Evolutionary conservation across 2,888 invertebrate genomes (phyloP), one percentile per base, ranked within the genome.

Genomic region (Lampropteryx suffumata): DNA sequence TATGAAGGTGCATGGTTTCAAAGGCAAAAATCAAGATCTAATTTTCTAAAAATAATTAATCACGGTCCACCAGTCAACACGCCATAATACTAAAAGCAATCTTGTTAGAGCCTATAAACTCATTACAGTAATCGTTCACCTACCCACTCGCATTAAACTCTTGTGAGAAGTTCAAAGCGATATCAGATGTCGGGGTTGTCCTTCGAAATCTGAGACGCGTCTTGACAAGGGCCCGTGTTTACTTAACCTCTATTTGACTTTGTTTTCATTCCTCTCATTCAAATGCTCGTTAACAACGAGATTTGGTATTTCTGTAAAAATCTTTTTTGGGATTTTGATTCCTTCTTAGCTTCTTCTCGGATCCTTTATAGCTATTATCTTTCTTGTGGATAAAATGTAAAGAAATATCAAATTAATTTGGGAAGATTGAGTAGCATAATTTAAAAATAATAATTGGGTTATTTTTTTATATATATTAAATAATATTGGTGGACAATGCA

Each of bases 121-220:
- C 64, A 68, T 71, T 71, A 67, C 57, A 61, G 57, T 65, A 67
- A 64, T 64, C 62, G 55, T 47, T 44, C 56, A 55, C 56, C 57
- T 60, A 57, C 54, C 62, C 60, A 62, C 61, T 57, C 55, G 55
- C 56, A 49, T 64, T 64, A 57, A 62, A 65, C 45, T 62, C 66
- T 67, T 67, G 61, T 61, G 62, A 66, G 69, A 70, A 69, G 62
- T 67, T 69, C 62, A 67, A 70, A 73, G 68, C 61, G 57, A 50
- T 75, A 74, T 76, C 71, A 68, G 66, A 76, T 72, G 67, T 74
- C 74, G 69, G 71, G 71, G 74, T 74, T 76, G 72, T 74, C 71
- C 66, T 62, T 56, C 60, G 66, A 56, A 65, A 62, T 63, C 57
- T 57, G 58, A 65, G 57, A 58, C 44, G 35, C 13, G 13, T 45